A percentile compares a stretch with the other conserved stretches of the same genome.
phyloP scores from a whole-genome alignment of 1,140 invertebrate species.

The Drosophila punjabiensis region DNA sequence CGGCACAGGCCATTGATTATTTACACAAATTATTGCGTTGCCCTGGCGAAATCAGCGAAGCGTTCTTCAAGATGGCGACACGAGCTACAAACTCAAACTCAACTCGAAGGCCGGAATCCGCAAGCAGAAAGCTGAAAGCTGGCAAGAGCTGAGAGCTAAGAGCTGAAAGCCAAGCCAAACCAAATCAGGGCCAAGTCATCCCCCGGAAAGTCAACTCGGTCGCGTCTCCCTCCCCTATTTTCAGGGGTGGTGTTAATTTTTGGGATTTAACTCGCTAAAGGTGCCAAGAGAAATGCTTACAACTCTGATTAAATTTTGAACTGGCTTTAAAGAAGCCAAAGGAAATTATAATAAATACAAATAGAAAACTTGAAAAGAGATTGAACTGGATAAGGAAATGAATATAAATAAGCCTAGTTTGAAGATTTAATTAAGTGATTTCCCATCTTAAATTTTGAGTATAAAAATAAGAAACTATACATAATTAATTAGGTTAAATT shows the following conservation, averaged over 20 bases:
- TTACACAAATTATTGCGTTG: conserved; percentile 69
- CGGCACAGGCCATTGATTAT: conserved; percentile 55
- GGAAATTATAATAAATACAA: background rate
- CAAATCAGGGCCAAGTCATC: conserved; percentile 50
- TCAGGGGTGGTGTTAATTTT: conserved; percentile 49
- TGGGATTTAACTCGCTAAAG: conserved; percentile 46
- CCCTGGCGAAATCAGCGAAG: conserved; percentile 54
- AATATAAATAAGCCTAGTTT: background rate
- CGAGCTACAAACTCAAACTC: conserved; percentile 44
- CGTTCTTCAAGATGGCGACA: conserved; percentile 58
- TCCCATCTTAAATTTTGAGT: background rate
- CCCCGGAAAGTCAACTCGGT: conserved; percentile 17
- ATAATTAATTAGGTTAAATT: background rate
- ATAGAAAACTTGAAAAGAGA: background rate
- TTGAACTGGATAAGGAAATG: background rate
- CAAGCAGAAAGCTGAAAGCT: background rate
- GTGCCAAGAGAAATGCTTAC: conserved; percentile 16
- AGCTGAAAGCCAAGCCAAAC: conserved; percentile 24
- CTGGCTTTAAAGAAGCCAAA: background rate
- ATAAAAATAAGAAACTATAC: background rate
- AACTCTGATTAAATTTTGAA: conserved; percentile 20
- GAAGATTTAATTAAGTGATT: conserved; percentile 1
- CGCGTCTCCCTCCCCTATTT: too few relatives aligned
- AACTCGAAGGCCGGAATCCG: conserved; percentile 18
- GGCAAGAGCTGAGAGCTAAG: conserved; percentile 1